These are phyloP conservation scores for Ametastegia equiseti DNA, from an alignment of 2,888 invertebrate species.

Conservation along the genomic window DNA sequence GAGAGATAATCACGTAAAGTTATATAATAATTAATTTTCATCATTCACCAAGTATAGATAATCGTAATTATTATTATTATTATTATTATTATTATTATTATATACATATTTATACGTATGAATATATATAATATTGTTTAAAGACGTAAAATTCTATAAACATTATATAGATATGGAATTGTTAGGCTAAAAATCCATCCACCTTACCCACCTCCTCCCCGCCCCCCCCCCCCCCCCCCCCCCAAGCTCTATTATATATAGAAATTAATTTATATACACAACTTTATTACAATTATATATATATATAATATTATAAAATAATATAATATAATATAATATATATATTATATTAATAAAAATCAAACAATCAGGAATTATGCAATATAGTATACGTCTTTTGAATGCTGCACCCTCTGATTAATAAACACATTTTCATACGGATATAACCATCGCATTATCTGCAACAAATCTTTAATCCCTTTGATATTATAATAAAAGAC, in stretches of 20 bases:
- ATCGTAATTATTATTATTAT: slow-evolving; percentile 3
- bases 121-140: neutral
- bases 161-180: slow-evolving; percentile 17
- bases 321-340: neutral
- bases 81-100: neutral
- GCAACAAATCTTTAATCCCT: too few relatives aligned
- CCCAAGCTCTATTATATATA: slow-evolving; percentile 13
- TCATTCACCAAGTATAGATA: neutral
- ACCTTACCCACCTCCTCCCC: too few relatives aligned
- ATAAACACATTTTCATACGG: neutral
- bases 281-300: slow-evolving; percentile 30
- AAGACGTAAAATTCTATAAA: slow-evolving; percentile 28
- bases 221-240: too few relatives aligned
- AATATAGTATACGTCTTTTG: neutral
- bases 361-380: slow-evolving; percentile 1
- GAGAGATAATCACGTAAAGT: neutral
- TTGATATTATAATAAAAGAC: too few relatives aligned
- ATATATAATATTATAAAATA: neutral
- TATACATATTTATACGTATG: neutral
- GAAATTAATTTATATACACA: slow-evolving; percentile 44
- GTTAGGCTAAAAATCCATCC: too few relatives aligned
- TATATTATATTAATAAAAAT: neutral
- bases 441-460: too few relatives aligned
- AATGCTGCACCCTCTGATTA: neutral
- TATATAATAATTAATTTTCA: slow-evolving; percentile 14